These are phyloP conservation scores for Baccha elongata DNA, from an alignment of 2,888 invertebrate genomes.

Conservation along the genomic window DNA sequence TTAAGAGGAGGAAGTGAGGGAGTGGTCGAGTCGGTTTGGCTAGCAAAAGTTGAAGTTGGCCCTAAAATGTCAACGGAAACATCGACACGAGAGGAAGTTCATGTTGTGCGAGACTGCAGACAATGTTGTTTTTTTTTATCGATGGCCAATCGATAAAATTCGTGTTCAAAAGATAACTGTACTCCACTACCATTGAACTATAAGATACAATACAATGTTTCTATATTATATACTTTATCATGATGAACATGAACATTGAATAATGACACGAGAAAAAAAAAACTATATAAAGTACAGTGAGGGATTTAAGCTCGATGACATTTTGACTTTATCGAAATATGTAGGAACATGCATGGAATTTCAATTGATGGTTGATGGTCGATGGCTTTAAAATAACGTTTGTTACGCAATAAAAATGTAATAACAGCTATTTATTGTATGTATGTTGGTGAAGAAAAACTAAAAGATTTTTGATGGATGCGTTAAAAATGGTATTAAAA, in stretches of 20 bases:
- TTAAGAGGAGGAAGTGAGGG: slow-evolving; percentile 31
- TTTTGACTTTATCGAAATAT: slow-evolving; percentile 18
- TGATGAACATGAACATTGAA: background rate
- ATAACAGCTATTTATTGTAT: no score
- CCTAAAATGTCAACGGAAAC: slow-evolving; percentile 60
- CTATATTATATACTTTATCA: background rate
- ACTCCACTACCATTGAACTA: slow-evolving; percentile 21
- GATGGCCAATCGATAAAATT: slow-evolving; percentile 57
- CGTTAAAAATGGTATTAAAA: background rate
- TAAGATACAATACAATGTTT: slow-evolving; percentile 42
- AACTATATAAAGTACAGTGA: background rate
- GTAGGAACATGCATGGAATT: slow-evolving; percentile 50
- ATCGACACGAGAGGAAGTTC: slow-evolving; percentile 56
- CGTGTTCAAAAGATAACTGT: slow-evolving; percentile 36
- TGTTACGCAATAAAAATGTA: slow-evolving; percentile 11
- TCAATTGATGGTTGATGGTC: slow-evolving; percentile 39
- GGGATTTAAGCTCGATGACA: slow-evolving; percentile 20
- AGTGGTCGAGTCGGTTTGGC: slow-evolving; percentile 19
- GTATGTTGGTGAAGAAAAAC: background rate
- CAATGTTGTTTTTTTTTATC: slow-evolving; percentile 33
- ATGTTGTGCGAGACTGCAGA: slow-evolving; percentile 49
- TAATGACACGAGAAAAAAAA: background rate
- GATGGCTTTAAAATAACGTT: slow-evolving; percentile 18
- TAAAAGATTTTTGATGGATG: background rate
- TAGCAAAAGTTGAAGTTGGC: slow-evolving; percentile 38